Evolutionary conservation across 53 echinoderm and acorn worm genomes (phyloP).

Genomic region (Apostichopus leukothele): DNA sequence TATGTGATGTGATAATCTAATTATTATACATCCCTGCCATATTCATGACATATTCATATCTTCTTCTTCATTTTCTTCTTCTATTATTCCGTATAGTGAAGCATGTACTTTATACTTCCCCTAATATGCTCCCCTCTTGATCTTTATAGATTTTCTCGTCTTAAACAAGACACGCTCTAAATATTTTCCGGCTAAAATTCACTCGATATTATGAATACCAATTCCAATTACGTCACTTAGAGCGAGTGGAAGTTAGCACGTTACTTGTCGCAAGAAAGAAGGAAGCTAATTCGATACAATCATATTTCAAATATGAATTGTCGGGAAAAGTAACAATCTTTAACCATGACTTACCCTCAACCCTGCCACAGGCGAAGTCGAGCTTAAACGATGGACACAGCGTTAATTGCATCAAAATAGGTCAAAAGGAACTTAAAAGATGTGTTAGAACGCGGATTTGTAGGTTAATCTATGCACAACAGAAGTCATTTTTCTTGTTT

Average conservation of each 20-base stretch:
- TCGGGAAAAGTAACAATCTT: slow-evolving; percentile 27
- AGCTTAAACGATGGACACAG: slow-evolving; percentile 23
- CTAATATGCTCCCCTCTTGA: neutral
- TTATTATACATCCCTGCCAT: neutral
- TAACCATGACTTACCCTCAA: slow-evolving; percentile 7
- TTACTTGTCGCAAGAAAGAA: slow-evolving; percentile 1
- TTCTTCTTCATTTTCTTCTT: too few species aligned
- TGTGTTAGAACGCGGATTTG: slow-evolving; percentile 30
- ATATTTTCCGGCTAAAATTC: slow-evolving; percentile 3
- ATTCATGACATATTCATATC: neutral
- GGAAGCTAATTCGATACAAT: slow-evolving; percentile 29
- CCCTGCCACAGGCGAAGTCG: neutral
- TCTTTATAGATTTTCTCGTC: neutral
- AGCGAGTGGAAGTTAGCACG: slow-evolving; percentile 3
- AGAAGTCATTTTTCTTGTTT: slow-evolving; percentile 6
- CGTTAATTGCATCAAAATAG: slow-evolving; percentile 42
- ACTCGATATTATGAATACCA: slow-evolving; percentile 3
- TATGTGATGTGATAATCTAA: neutral
- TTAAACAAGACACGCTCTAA: slow-evolving; percentile 33
- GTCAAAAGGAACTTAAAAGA: slow-evolving; percentile 31
- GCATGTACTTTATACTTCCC: too few species aligned
- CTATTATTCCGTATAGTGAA: too few species aligned
- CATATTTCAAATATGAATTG: slow-evolving; percentile 22
- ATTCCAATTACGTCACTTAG: slow-evolving; percentile 18
- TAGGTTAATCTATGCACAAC: slow-evolving; percentile 44